Conservation (phyloP, 2,113 vertebrate genomes). For the Martes martes region DNA sequence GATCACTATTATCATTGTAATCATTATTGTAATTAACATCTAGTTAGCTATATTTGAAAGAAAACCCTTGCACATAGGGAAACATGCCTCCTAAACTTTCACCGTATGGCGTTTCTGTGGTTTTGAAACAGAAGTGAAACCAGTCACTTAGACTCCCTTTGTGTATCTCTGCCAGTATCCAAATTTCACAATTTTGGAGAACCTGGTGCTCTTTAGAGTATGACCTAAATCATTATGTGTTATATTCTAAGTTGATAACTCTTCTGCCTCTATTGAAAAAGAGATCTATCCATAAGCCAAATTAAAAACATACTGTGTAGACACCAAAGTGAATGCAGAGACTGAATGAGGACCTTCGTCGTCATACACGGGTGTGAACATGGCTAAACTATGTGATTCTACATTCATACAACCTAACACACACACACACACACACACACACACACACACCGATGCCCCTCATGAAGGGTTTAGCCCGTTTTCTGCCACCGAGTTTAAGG, state of each 20-base stretch:
- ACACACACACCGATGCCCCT: background rate
- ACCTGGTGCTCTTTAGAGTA: conserved; percentile 38
- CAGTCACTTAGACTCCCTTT: conserved; percentile 49
- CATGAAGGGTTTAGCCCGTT: background rate
- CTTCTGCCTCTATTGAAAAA: conserved; percentile 9
- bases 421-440: background rate
- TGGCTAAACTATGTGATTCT: conserved; percentile 24
- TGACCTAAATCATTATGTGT: conserved; percentile 52
- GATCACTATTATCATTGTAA: background rate
- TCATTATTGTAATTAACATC: background rate
- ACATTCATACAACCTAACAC: background rate
- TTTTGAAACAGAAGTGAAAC: conserved; percentile 54
- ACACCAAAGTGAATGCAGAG: background rate
- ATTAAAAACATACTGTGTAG: background rate
- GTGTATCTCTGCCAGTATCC: conserved; percentile 41
- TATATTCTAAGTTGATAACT: conserved; percentile 34
- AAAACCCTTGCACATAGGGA: background rate
- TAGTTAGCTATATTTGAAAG: background rate
- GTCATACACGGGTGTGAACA: background rate
- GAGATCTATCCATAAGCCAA: background rate
- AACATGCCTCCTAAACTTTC: background rate
- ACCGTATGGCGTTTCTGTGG: background rate
- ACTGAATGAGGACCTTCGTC: background rate
- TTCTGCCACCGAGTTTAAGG: conserved; percentile 51
- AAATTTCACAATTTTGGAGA: conserved; percentile 45